phyloP scores from a whole-genome alignment of 1,140 invertebrate genomes.

The Chionoecetes opilio region DNA sequence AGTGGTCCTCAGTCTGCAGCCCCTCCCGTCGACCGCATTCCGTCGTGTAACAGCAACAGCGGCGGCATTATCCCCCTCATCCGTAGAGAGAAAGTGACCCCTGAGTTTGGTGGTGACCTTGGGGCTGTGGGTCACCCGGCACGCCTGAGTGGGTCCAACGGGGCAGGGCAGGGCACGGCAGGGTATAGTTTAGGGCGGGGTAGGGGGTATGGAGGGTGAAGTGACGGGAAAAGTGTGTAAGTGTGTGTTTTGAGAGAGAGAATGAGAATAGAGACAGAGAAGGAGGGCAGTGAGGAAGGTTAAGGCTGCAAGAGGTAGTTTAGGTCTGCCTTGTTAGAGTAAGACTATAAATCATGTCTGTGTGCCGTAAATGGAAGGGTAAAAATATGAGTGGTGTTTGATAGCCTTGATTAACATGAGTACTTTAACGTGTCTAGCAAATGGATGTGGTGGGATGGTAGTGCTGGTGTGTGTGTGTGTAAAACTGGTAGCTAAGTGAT shows the following conservation, averaged over 20 bases:
- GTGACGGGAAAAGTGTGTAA: not conserved
- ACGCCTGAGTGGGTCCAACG: not conserved
- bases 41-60: not conserved
- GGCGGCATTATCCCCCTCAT: not conserved
- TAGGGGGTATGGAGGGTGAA: not conserved
- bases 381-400: too few species aligned
- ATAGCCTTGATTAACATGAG: too few species aligned
- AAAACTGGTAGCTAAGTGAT: too few species aligned
- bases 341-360: too few species aligned
- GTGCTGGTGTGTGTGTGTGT: too few species aligned
- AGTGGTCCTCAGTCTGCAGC: not conserved
- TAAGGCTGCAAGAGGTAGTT: too few species aligned
- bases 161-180: constrained; percentile 12
- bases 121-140: constrained; percentile 22
- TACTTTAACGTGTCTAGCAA: too few species aligned
- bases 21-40: not conserved
- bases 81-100: constrained; percentile 24
- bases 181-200: not conserved
- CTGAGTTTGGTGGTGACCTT: not conserved
- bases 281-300: not conserved
- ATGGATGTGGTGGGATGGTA: too few species aligned
- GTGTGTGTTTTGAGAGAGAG: not conserved
- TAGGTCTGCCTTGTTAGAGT: too few species aligned
- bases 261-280: not conserved
- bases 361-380: too few species aligned